Evolutionary conservation across 2,888 invertebrate species (phyloP), one percentile per base, ranked within the genome.

Genomic region (Torymus texanus): DNA sequence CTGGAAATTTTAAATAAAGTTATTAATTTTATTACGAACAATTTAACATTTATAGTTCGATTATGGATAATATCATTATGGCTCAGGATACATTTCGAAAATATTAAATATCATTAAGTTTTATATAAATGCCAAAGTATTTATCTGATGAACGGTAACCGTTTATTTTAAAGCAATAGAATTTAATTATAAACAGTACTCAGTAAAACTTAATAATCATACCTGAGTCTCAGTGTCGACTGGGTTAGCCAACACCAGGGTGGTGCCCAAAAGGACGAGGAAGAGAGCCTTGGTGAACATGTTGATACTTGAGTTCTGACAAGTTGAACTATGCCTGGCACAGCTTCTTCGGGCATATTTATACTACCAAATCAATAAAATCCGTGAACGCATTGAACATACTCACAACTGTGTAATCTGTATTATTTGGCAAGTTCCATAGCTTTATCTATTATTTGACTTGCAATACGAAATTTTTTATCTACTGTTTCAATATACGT

Each of bases 281-380:
- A 78, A 21, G 11, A 78, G 55, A 8, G 53, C 61, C 62, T 74
- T 78, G 13, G 68, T 65, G 68, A 63, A 68, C 78, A 78, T 78
- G 50, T 18, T 70, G 74, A 56, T 61, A 16, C 29, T 50, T 66
- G 24, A 50, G 2, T 16, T 67, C 5, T 4, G 1, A 21, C 16
- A 21, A 56, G 4, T 51, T 13, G 29, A 73, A 67, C 67, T 73
- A 8, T 78, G 14, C 73, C 24, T 2, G 8, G n/a, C 3, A 3
- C 41, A 18, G 0, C 2, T 14, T 13, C 55, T 41, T 10, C 5
- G 3, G 55, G 3, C 8, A 18, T 61, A 78, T 78, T 78, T 78
- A 78, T 78, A 78, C 73, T 13, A 14, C 8, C 41, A 8, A 41
- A 41, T 41, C n/a, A n/a, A n/a, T n/a, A n/a, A n/a, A n/a, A n/a